phyloP scores from a whole-genome alignment of 2,113 vertebrate species.

The Maccullochella peelii region DNA sequence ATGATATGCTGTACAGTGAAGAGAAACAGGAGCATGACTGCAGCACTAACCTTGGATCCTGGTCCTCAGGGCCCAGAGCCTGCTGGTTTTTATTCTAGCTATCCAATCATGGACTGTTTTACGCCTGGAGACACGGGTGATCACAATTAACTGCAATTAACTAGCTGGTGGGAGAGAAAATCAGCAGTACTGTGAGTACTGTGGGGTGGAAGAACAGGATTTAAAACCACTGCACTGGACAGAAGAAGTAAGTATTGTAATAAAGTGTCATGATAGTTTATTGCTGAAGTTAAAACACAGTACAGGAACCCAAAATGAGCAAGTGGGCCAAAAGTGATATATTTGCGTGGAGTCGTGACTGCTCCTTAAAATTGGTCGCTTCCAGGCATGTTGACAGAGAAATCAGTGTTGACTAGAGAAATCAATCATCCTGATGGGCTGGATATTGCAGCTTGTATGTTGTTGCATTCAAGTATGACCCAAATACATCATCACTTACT shows the following conservation, averaged over 20 bases:
- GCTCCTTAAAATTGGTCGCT: constrained; percentile 49
- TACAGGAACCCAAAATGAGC: constrained; percentile 16
- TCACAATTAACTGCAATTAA: constrained; percentile 57
- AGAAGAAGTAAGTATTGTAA: constrained; percentile 16
- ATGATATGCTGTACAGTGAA: constrained; percentile 29
- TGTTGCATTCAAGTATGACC: constrained; percentile 44
- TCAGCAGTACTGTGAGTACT: background rate
- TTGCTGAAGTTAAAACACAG: constrained; percentile 42
- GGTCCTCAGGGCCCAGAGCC: constrained; percentile 13
- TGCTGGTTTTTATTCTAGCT: constrained; percentile 35
- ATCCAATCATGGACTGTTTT: constrained; percentile 41
- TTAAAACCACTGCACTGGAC: constrained; percentile 25
- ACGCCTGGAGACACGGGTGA: constrained; percentile 45
- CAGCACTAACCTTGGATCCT: constrained; percentile 43
- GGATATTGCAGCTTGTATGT: constrained; percentile 42
- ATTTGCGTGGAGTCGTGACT: constrained; percentile 29
- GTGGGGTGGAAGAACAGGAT: background rate
- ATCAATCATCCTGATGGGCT: constrained; percentile 58
- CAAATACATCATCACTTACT: constrained; percentile 45
- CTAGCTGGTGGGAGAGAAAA: constrained; percentile 9
- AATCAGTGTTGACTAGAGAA: constrained; percentile 35
- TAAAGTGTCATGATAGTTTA: constrained; percentile 43
- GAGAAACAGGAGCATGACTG: constrained; percentile 23
- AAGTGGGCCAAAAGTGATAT: constrained; percentile 42
- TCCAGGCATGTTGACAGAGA: constrained; percentile 33